Base-by-base conservation (phyloP, 2,888 invertebrate genomes). In the Rhaphigaster nebulosa region DNA sequence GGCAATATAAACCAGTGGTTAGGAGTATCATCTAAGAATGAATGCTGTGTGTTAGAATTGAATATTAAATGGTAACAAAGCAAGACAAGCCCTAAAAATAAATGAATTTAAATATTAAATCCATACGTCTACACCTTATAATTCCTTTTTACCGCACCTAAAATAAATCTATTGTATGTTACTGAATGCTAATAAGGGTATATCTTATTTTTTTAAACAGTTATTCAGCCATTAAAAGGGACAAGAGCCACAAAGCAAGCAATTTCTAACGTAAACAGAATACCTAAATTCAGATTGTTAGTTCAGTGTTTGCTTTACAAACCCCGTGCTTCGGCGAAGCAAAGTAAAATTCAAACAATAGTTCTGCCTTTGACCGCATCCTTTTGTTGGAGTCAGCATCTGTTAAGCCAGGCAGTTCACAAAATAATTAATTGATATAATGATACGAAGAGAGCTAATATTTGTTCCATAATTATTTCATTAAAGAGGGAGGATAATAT, bases 261-360 rank as follows among this genome's bases (percentile, higher is more conserved):
- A 76, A 76, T 76, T 76, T 38, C 70, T 6, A 76, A 76, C 18
- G 38, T 76, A 76, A 76, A 76, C 38, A 76, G 70, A 20, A 76
- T 38, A 38, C 70, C 70, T 38, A 20, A 34, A 76, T 76, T 76
- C 38, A 8, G 38, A 76, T 38, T 76, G 70, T 38, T 76, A 38
- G 34, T 76, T 38, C 15, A 76, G 70, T 38, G 70, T 34, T 76
- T 38, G 38, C 38, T 76, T 38, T 38, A 76, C 70, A 38, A 76
- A 38, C 38, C 70, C 38, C 34, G 70, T 38, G 20, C 38, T 38
- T 38, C 20, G 20, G 20, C 6, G 38, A 76, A 76, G 38, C 70
- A 76, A 76, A 76, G 70, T 76, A 76, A 76, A 20, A 38, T 76
- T 38, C 38, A 76, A 76, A 76, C 70, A 76, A 38, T 38, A 76